A percentile compares a stretch with the other conserved stretches of the same genome.
phyloP scores from a whole-genome alignment of 1,140 invertebrate genomes.

The Drosophila albomicans region DNA sequence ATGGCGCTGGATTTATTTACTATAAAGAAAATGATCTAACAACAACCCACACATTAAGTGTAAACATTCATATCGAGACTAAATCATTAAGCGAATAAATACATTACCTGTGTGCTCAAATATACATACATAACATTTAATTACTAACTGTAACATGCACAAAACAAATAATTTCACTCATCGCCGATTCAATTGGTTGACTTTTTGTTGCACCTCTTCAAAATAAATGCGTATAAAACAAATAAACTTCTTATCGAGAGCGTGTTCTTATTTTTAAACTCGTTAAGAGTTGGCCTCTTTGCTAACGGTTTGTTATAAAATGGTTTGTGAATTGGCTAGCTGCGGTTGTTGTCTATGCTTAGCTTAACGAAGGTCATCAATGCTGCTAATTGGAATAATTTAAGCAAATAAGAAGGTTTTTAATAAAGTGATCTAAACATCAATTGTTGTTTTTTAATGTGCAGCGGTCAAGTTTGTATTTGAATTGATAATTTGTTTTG shows the following conservation, averaged over 20 bases:
- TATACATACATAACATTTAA: constrained; percentile 24
- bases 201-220: constrained; percentile 18
- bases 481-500: not conserved
- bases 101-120: constrained; percentile 50
- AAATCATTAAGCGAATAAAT: constrained; percentile 18
- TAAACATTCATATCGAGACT: constrained; percentile 27
- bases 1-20: constrained; percentile 14
- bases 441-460: too few species aligned
- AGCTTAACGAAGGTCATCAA: constrained; percentile 4
- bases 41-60: not conserved
- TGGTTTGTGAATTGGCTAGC: constrained; percentile 9
- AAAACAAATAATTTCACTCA: constrained; percentile 9
- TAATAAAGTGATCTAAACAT: not conserved
- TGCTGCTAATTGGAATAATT: not conserved
- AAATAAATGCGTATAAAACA: constrained; percentile 21
- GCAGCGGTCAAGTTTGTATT: too few species aligned
- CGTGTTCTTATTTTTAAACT: not conserved
- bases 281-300: constrained; percentile 4
- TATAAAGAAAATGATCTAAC: constrained; percentile 10
- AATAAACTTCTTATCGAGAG: not conserved
- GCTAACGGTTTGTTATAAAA: not conserved
- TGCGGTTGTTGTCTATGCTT: not conserved
- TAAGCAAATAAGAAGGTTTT: not conserved
- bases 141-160: constrained; percentile 23
- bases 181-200: constrained; percentile 1